These are phyloP conservation scores for Psittacula cyanocephala DNA, from an alignment of 2,113 vertebrate genomes.

Conservation along the genomic window DNA sequence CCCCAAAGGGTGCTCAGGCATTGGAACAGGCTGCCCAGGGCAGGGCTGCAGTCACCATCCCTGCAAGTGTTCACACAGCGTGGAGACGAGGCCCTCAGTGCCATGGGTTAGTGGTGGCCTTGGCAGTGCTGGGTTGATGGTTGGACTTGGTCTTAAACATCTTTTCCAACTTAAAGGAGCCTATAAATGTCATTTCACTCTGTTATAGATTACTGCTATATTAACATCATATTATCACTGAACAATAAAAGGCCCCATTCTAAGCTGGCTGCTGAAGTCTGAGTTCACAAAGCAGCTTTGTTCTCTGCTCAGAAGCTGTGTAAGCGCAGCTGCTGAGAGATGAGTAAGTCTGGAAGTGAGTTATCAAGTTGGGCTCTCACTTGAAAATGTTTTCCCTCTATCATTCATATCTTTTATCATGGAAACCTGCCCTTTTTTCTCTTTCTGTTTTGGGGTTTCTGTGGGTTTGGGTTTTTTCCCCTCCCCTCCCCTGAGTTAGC, in stretches of 20 bases:
- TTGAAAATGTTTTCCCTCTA: neutral
- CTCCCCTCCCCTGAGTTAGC: too few species aligned
- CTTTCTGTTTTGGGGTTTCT: neutral
- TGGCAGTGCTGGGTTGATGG: neutral
- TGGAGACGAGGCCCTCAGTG: neutral
- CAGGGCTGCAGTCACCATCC: neutral
- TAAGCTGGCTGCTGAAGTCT: neutral
- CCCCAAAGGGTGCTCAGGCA: neutral
- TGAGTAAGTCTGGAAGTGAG: neutral
- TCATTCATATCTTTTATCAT: neutral
- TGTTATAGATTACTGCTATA: neutral
- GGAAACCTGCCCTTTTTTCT: neutral
- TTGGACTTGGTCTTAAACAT: neutral
- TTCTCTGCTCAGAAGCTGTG: neutral
- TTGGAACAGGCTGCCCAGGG: neutral
- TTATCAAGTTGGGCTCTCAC: neutral
- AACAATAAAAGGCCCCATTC: neutral
- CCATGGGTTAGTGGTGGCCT: neutral
- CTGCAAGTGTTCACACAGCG: fast-evolving
- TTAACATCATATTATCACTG: neutral
- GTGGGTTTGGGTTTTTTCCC: neutral
- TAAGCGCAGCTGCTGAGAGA: neutral
- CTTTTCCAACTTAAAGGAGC: neutral
- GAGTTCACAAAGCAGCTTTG: neutral
- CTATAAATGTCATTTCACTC: neutral